Conservation (phyloP, 2,888 invertebrate species). For the Melinaea marsaeus region DNA sequence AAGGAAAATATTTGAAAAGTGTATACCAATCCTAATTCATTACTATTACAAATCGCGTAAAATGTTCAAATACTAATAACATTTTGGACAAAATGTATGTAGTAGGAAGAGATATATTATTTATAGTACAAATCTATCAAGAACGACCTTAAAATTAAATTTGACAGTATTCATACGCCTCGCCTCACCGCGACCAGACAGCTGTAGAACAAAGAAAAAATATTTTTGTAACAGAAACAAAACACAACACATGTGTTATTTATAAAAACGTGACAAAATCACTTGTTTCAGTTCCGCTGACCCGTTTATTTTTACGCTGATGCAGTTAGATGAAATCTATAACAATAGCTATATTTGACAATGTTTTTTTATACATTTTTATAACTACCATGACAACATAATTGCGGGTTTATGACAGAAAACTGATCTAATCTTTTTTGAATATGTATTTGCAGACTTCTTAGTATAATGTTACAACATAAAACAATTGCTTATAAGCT, state of each 20-base stretch:
- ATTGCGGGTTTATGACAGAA: neutral
- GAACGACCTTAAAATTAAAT: too few relatives aligned
- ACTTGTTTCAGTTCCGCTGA: slow-evolving; percentile 23
- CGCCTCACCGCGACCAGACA: neutral
- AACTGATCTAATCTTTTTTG: too few relatives aligned
- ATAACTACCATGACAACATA: neutral
- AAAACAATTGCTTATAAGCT: too few relatives aligned
- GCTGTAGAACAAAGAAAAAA: neutral
- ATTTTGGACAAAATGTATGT: too few relatives aligned
- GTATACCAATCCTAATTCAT: slow-evolving; percentile 5
- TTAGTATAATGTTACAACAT: too few relatives aligned
- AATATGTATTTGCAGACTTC: too few relatives aligned
- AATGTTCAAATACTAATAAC: too few relatives aligned
- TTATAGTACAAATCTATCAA: too few relatives aligned
- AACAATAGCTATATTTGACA: slow-evolving; percentile 28
- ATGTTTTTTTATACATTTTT: slow-evolving; percentile 24
- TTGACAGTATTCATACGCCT: too few relatives aligned
- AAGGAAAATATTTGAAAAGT: slow-evolving; percentile 23
- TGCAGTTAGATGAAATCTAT: slow-evolving; percentile 30
- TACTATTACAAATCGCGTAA: neutral
- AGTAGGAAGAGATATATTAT: too few relatives aligned
- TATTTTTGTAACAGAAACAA: neutral
- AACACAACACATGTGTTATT: neutral
- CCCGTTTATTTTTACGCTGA: slow-evolving; percentile 23
- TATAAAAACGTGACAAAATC: slow-evolving; percentile 15